phyloP scores from a whole-genome alignment of 2,113 vertebrate species.

The Isurus oxyrinchus region DNA sequence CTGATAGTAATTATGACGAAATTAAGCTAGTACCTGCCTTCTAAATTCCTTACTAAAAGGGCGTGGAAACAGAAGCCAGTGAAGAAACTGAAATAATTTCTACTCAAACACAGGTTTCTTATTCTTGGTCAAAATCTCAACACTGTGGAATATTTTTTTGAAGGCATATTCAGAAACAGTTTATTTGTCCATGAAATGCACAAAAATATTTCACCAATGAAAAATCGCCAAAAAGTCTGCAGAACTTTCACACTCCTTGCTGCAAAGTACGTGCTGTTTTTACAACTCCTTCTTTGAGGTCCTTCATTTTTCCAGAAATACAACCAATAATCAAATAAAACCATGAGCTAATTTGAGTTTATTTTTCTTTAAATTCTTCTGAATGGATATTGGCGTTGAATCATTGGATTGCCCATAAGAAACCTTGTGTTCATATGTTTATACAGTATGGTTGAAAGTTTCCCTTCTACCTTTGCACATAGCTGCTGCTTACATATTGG shows the following conservation, averaged over 20 bases:
- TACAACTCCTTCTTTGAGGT: not conserved
- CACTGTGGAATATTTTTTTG: not conserved
- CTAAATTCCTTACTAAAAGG: not conserved
- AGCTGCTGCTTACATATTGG: not conserved
- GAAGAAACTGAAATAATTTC: not conserved
- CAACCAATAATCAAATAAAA: not conserved
- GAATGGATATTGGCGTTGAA: not conserved
- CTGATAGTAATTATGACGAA: not conserved
- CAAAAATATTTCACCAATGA: not conserved
- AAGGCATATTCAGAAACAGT: not conserved
- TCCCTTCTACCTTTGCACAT: not conserved
- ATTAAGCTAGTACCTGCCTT: not conserved
- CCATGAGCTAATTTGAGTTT: not conserved
- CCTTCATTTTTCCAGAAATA: not conserved
- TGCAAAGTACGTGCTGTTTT: conserved; percentile 3
- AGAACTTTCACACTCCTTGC: not conserved
- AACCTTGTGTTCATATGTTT: conserved; percentile 3
- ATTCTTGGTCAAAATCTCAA: not conserved
- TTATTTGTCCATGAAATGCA: not conserved
- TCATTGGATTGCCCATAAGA: not conserved
- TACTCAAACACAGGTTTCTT: not conserved
- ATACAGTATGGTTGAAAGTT: not conserved
- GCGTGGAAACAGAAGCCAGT: not conserved
- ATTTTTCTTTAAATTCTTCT: not conserved
- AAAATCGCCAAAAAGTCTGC: not conserved